A percentile compares a stretch with the other conserved stretches of the same genome.
Evolutionary conservation across 2,888 invertebrate species (phyloP).

Genomic region (Rugalucina vietnamica): DNA sequence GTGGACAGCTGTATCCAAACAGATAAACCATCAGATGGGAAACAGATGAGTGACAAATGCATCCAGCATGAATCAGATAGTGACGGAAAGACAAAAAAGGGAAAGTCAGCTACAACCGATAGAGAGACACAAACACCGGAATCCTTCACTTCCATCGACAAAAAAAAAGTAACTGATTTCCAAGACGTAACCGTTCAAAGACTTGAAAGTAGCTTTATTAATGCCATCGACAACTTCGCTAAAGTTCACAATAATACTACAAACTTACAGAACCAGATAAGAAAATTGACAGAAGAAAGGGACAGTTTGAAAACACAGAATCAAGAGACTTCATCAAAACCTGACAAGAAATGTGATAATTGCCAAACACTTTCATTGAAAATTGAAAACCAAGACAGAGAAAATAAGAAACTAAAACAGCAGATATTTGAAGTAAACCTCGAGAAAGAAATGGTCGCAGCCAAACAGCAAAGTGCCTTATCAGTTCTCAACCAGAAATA

Average conservation of each 20-base stretch:
- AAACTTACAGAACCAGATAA: background rate
- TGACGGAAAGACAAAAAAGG: background rate
- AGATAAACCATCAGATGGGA: too few relatives aligned
- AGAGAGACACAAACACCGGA: background rate
- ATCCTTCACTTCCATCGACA: background rate
- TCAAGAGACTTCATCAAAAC: background rate
- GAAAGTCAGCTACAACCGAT: background rate
- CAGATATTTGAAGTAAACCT: background rate
- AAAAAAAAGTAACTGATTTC: background rate
- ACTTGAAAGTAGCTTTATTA: background rate
- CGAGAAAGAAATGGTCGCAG: background rate
- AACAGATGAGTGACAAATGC: background rate
- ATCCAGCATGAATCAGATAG: background rate
- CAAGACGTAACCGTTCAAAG: background rate
- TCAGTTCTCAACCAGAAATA: background rate
- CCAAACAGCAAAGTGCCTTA: background rate
- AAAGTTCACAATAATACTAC: background rate
- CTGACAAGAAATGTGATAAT: background rate
- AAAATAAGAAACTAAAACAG: background rate
- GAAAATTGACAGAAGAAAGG: background rate
- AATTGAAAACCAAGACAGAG: background rate
- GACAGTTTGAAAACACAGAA: background rate
- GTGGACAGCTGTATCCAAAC: too few relatives aligned
- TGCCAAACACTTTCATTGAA: background rate
- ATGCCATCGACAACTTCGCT: background rate